Conservation (phyloP, 1,140 invertebrate species). For the Grapholita molesta region DNA sequence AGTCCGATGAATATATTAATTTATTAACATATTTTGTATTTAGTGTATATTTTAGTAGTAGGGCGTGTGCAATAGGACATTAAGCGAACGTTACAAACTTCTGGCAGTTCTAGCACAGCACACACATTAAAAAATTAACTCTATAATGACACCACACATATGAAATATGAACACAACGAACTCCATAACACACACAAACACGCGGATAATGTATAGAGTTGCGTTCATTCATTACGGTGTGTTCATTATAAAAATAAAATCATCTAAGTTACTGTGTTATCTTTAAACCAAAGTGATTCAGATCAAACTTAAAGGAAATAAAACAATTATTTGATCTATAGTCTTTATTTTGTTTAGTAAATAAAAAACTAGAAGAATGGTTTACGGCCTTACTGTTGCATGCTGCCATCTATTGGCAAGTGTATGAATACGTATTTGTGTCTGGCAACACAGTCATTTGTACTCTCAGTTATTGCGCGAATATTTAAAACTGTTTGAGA, state of each 20-base stretch:
- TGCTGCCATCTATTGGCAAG: too few relatives aligned
- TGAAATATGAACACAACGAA: conserved; percentile 9
- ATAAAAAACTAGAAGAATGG: too few relatives aligned
- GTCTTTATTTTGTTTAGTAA: too few relatives aligned
- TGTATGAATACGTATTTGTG: too few relatives aligned
- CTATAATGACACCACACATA: conserved; percentile 14
- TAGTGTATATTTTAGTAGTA: conserved; percentile 33
- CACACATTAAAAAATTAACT: conserved; percentile 17
- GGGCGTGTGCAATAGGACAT: conserved; percentile 32
- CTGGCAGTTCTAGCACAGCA: too few relatives aligned
- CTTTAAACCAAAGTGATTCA: background rate
- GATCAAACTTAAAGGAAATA: too few relatives aligned
- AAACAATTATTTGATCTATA: too few relatives aligned
- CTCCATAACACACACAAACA: background rate
- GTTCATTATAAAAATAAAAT: background rate
- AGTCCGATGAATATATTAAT: conserved; percentile 37
- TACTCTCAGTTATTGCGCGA: too few relatives aligned
- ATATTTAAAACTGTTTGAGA: too few relatives aligned
- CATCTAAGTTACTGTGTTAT: background rate
- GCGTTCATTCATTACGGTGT: background rate
- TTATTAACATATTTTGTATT: conserved; percentile 49
- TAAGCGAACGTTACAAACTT: conserved; percentile 16
- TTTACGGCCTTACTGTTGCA: too few relatives aligned
- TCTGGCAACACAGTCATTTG: too few relatives aligned
- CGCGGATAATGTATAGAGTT: conserved; percentile 27